Evolutionary conservation across 2,113 vertebrate species (phyloP), one percentile per base, ranked within the genome.

Genomic region (Lasiurus borealis): DNA sequence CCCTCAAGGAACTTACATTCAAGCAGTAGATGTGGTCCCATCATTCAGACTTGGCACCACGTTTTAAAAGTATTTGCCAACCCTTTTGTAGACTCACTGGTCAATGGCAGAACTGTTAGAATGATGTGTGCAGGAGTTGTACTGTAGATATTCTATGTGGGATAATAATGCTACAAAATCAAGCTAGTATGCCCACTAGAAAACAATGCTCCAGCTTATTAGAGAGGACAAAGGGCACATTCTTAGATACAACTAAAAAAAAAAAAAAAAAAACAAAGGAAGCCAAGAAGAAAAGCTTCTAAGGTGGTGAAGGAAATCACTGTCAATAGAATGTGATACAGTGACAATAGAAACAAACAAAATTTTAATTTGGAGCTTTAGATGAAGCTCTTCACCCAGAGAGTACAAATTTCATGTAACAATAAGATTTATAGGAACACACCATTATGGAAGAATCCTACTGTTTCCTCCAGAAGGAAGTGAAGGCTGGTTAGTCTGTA

Each of bases 251-350:
- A 92, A 92, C 1, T n/a, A 11, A 81, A 85, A 85, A 89, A 90
- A 91, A 93, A n/a, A n/a, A n/a, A 93, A 95, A 91, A 93, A 95
- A 68, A 66, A 93, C 69, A 94, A 90, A 92, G 46, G 59, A 94
- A 92, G 40, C 23, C 72, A 92, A 95, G 73, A 92, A 96, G 64
- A 90, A 97, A 93, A 69, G n/a, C 62, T 76, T 88, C 31, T 72
- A 90, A 92, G 62, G 78, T 91, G 19, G 69, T 78, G 44, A 95
- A 88, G 77, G 40, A 96, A 95, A 88, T 75, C 69, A 85, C 7
- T 92, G 83, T 81, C 62, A 88, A 36, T 19, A 4, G 13, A 93
- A 94, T n/a, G 57, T 68, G 46, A 90, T 50, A 86, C 12, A 44
- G 64, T 69, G 31, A 73, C 73, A 94, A 85, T 6, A 96, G 25